Evolutionary conservation across 2,113 vertebrate genomes (phyloP).

Genomic region (Pteruthius melanotis): DNA sequence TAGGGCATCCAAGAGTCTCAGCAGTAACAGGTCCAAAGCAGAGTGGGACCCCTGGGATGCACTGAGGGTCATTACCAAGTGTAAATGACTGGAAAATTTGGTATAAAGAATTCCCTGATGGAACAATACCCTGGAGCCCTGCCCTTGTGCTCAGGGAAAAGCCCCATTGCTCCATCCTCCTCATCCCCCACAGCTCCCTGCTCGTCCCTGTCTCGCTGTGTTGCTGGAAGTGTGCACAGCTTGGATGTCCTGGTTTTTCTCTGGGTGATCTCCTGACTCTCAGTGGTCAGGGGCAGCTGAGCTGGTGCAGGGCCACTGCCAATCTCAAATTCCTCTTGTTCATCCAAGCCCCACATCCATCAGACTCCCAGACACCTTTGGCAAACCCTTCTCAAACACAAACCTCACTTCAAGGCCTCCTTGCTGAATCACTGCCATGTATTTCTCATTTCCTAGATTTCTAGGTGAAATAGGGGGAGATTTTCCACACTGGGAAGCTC

Average conservation of each 20-base stretch:
- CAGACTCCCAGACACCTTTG: neutral
- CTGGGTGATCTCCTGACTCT: neutral
- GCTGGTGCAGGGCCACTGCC: neutral
- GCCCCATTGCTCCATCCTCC: neutral
- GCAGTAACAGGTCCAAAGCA: neutral
- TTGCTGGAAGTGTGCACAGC: accelerated
- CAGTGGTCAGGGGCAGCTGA: neutral
- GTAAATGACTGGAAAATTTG: neutral
- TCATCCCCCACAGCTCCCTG: neutral
- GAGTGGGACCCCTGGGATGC: neutral
- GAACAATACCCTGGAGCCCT: neutral
- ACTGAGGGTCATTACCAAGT: neutral
- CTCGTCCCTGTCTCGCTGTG: accelerated
- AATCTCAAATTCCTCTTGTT: neutral
- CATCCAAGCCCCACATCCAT: neutral
- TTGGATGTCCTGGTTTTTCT: neutral
- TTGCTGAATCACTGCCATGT: neutral
- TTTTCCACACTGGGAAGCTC: neutral
- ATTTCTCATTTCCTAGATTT: neutral
- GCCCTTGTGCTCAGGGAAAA: neutral
- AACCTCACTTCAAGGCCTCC: neutral
- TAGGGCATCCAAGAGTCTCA: neutral
- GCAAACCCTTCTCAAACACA: accelerated
- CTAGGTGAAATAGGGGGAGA: neutral
- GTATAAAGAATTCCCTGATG: neutral